Conservation (phyloP, 2,797 vertebrate genomes). For the Sandelia bainsii region DNA sequence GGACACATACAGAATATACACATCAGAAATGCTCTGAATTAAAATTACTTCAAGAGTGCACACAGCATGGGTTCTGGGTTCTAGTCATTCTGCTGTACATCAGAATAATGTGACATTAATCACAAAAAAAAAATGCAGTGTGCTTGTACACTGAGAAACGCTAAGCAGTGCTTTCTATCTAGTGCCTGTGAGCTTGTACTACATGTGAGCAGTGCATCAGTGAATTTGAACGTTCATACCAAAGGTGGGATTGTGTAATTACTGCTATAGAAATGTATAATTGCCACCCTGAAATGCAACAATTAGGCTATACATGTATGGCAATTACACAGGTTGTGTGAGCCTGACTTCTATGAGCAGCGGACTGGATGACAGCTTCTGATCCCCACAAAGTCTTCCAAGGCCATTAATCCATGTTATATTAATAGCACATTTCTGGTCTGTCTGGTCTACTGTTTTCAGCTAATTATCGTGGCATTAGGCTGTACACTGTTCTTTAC, state of each 20-base stretch:
- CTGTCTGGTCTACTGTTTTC: conserved; percentile 30
- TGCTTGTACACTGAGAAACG: too few relatives aligned
- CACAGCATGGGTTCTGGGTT: neutral
- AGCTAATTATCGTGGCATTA: conserved; percentile 50
- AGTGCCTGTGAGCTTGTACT: neutral
- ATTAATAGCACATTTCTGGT: conserved; percentile 56
- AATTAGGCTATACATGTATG: conserved; percentile 46
- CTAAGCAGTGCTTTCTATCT: neutral
- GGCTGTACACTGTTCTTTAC: conserved; percentile 15
- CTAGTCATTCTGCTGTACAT: conserved; percentile 42
- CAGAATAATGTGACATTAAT: conserved; percentile 73
- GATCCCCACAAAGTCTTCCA: conserved; percentile 29
- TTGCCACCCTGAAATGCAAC: conserved; percentile 62
- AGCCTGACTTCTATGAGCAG: conserved; percentile 45
- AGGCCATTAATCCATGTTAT: conserved; percentile 40
- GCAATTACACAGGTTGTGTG: conserved; percentile 52
- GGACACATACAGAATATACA: neutral
- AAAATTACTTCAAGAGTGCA: conserved; percentile 1
- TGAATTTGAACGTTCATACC: conserved; percentile 17
- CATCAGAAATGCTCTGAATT: neutral
- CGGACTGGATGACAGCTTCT: conserved; percentile 48
- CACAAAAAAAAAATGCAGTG: neutral
- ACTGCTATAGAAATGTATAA: conserved; percentile 65
- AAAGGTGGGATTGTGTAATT: conserved; percentile 74
- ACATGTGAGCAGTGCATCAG: neutral